phyloP scores from a whole-genome alignment of 2,113 vertebrate species.

The Bolborhynchus lineola region DNA sequence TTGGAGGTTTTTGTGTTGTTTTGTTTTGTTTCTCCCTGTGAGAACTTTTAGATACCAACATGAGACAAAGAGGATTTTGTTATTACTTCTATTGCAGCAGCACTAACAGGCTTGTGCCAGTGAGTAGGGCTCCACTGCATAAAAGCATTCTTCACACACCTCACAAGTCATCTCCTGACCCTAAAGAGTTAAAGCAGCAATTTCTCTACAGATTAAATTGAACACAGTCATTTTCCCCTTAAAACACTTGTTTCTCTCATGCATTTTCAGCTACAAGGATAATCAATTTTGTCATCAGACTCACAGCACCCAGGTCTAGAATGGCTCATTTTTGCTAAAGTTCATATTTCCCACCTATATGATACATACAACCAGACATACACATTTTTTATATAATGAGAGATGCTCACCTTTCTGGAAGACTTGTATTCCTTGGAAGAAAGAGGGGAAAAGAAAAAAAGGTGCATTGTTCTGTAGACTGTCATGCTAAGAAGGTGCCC shows the following conservation, averaged over 20 bases:
- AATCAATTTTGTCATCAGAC: not conserved
- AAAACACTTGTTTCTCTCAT: not conserved
- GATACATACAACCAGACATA: not conserved
- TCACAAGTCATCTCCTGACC: not conserved
- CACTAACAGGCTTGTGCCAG: slow-evolving; percentile 9
- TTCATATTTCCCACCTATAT: not conserved
- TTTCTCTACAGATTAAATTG: not conserved
- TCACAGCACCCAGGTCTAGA: not conserved
- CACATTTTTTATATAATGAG: slow-evolving; percentile 26
- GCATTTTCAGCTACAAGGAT: not conserved
- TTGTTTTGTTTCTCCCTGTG: slow-evolving; percentile 50
- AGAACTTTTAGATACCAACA: slow-evolving; percentile 49
- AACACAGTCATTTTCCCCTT: not conserved
- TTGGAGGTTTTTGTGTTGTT: not conserved
- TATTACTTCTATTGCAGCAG: not conserved
- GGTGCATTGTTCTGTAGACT: slow-evolving; percentile 16
- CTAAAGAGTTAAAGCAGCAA: slow-evolving; percentile 9
- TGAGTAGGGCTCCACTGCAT: not conserved
- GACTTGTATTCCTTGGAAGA: slow-evolving; percentile 14
- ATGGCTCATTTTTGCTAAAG: not conserved
- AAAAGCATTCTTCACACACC: not conserved
- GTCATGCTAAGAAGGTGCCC: slow-evolving; percentile 36
- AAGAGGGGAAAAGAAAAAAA: slow-evolving; percentile 30
- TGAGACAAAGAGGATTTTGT: slow-evolving; percentile 52
- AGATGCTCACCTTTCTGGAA: slow-evolving; percentile 12